phyloP scores from a whole-genome alignment of 2,797 vertebrate species.

The Tolypeutes matacus region DNA sequence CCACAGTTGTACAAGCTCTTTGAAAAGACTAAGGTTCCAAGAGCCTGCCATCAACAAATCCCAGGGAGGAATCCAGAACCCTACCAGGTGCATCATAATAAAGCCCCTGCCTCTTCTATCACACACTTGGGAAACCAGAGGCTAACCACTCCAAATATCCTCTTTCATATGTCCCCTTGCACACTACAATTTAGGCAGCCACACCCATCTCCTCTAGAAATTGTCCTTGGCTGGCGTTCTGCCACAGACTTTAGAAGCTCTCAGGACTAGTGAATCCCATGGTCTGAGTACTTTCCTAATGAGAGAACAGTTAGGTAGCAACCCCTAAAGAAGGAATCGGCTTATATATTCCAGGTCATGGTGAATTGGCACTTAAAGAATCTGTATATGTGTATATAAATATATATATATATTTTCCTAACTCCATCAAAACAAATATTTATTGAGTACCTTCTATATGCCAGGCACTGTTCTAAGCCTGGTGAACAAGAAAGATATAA shows the following conservation, averaged over 20 bases:
- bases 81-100: not conserved
- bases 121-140: constrained; percentile 3
- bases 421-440: not conserved
- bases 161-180: not conserved
- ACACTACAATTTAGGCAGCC: not conserved
- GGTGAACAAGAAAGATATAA: not conserved
- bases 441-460: not conserved
- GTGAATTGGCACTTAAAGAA: constrained; percentile 23
- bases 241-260: constrained; percentile 27
- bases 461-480: not conserved
- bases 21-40: constrained; percentile 15
- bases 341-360: constrained; percentile 1
- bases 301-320: constrained; percentile 48
- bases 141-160: not conserved
- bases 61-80: constrained; percentile 3
- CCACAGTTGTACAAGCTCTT: not conserved
- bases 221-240: constrained; percentile 1
- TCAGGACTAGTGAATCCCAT: not conserved
- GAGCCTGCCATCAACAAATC: not conserved
- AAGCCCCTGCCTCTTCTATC: not conserved
- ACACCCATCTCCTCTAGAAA: constrained; percentile 23
- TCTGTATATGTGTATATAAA: not conserved
- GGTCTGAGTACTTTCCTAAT: constrained; percentile 51
- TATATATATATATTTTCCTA: not conserved
- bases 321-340: not conserved